Conservation (phyloP, 1,140 invertebrate species). For the Ceratitis capitata region DNA sequence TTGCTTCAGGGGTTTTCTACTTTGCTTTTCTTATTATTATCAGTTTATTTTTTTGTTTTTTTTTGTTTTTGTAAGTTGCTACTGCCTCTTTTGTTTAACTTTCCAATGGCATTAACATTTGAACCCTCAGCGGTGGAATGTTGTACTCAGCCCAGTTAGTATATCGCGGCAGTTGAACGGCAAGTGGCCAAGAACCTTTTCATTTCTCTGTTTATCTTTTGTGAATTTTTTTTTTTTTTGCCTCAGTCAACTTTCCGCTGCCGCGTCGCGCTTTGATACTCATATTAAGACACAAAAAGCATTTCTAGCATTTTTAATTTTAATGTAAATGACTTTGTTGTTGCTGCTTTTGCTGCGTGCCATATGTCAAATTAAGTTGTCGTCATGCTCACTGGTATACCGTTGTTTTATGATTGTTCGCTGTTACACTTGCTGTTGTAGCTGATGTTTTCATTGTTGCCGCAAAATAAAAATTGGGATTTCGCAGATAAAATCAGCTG, state of each 20-base stretch:
- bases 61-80: not conserved
- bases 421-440: not conserved
- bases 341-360: not conserved
- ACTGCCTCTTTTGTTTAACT: not conserved
- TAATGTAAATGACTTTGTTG: not conserved
- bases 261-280: slow-evolving; percentile 15
- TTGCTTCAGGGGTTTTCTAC: no score
- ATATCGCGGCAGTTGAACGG: not conserved
- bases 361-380: slow-evolving; percentile 33
- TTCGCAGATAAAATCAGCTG: no score
- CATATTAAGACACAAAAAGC: not conserved
- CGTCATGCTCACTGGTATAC: slow-evolving; percentile 5
- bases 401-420: slow-evolving; percentile 15
- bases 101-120: slow-evolving; percentile 30
- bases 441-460: no score
- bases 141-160: not conserved
- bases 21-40: not conserved
- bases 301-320: not conserved
- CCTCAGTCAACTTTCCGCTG: not conserved
- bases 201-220: not conserved
- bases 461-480: no score
- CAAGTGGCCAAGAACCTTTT: slow-evolving; percentile 20
- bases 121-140: not conserved
- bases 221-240: not conserved
- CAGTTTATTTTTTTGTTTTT: not conserved